Evolutionary conservation across 2,113 vertebrate genomes (phyloP).

Genomic region (Triplophysa dalaica): DNA sequence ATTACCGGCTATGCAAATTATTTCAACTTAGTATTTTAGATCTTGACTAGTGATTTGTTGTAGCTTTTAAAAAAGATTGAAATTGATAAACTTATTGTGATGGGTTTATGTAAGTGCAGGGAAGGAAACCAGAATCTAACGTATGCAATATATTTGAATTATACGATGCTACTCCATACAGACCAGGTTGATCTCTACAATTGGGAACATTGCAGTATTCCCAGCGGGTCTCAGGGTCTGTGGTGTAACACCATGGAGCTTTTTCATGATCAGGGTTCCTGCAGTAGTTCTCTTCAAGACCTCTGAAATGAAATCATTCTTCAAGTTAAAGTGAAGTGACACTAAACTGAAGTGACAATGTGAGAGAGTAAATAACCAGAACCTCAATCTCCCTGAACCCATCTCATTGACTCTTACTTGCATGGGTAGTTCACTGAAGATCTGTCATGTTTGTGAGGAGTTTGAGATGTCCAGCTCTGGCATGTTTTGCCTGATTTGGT

Average conservation of each 20-base stretch:
- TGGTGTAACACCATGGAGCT: slow-evolving; percentile 93
- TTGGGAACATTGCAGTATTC: slow-evolving; percentile 75
- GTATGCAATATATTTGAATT: neutral
- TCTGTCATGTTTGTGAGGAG: slow-evolving; percentile 83
- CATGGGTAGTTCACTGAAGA: slow-evolving; percentile 91
- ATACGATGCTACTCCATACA: slow-evolving; percentile 33
- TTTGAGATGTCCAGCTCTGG: slow-evolving; percentile 84
- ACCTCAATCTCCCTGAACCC: too few relatives aligned
- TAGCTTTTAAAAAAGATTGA: neutral
- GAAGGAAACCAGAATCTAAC: too few relatives aligned
- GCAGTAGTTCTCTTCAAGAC: slow-evolving; percentile 85
- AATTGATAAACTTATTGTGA: too few relatives aligned
- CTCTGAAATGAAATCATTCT: slow-evolving; percentile 65
- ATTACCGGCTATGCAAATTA: neutral
- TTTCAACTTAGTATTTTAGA: neutral
- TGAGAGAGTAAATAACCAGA: too few relatives aligned
- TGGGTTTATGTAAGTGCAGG: too few relatives aligned
- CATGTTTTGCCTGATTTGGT: slow-evolving; percentile 83
- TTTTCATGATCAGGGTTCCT: slow-evolving; percentile 89
- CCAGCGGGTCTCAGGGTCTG: slow-evolving; percentile 70
- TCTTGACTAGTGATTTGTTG: too few relatives aligned
- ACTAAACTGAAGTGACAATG: too few relatives aligned
- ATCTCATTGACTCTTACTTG: slow-evolving; percentile 78
- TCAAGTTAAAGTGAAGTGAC: neutral
- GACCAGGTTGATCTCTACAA: slow-evolving; percentile 74